A percentile compares a stretch with the other conserved stretches of the same genome.
These are phyloP conservation scores for Metalampra italica DNA, from an alignment of 2,888 invertebrate species.

Conservation along the genomic window DNA sequence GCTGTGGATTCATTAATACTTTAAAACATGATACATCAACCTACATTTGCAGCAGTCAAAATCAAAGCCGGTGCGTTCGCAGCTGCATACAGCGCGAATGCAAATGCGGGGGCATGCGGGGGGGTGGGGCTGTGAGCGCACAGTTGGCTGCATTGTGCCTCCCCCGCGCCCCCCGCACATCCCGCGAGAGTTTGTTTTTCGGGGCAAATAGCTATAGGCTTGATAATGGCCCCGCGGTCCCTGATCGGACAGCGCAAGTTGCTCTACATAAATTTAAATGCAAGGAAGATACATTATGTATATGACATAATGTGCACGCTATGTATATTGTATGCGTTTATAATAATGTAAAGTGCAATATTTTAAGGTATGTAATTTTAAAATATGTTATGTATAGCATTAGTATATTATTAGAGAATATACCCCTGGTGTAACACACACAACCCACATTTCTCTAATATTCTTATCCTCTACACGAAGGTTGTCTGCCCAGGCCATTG, in stretches of 20 bases:
- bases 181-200: constrained; percentile 79
- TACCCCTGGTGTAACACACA: too few species aligned
- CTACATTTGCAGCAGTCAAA: constrained; percentile 41
- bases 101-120: constrained; percentile 60
- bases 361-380: too few species aligned
- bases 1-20: constrained; percentile 23
- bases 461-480: too few species aligned
- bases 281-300: not conserved
- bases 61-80: constrained; percentile 52
- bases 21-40: constrained; percentile 23
- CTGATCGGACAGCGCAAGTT: constrained; percentile 24
- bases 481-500: too few species aligned
- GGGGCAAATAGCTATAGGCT: constrained; percentile 79
- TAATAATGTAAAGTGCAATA: too few species aligned
- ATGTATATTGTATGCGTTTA: too few species aligned
- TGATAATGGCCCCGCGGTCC: constrained; percentile 76
- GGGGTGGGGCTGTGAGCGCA: constrained; percentile 52
- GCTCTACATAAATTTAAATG: constrained; percentile 38
- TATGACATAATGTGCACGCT: too few species aligned
- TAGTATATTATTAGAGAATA: too few species aligned
- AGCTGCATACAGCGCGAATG: constrained; percentile 57
- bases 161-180: constrained; percentile 43
- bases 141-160: constrained; percentile 73
- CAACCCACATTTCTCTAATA: too few species aligned
- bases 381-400: too few species aligned